Percentiles rank a stretch among this genome's conserved stretches.
Evolutionary conservation across 2,888 invertebrate genomes (phyloP).

Genomic region (Chymomyza caudatula): DNA sequence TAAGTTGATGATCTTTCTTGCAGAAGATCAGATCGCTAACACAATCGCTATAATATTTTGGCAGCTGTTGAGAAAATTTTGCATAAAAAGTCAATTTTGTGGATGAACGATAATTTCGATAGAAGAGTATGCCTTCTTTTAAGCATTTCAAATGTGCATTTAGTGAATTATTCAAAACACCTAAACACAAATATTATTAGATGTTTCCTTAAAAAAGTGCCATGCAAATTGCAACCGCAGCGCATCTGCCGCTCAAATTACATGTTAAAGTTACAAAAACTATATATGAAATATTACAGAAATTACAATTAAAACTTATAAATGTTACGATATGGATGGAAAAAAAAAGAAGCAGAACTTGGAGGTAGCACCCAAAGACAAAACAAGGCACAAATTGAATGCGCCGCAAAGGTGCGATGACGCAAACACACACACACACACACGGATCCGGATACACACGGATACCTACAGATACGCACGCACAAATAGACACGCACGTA

Average conservation of each 20-base stretch:
- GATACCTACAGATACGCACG: neutral
- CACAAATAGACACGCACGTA: neutral
- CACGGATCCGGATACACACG: constrained; percentile 6
- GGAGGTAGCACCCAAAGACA: constrained; percentile 21
- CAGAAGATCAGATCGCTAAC: too few relatives aligned
- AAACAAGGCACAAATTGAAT: constrained; percentile 22
- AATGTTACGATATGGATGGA: constrained; percentile 1
- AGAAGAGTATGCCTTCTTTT: too few relatives aligned
- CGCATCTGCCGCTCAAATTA: constrained; percentile 45
- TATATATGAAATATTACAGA: constrained; percentile 28
- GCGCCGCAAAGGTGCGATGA: constrained; percentile 31
- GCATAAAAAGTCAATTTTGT: too few relatives aligned
- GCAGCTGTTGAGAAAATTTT: too few relatives aligned
- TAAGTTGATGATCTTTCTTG: too few relatives aligned
- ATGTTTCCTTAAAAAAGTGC: constrained; percentile 13
- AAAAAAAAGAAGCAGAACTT: constrained; percentile 4
- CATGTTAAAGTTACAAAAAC: constrained; percentile 23
- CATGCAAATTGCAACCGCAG: constrained; percentile 36
- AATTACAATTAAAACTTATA: neutral
- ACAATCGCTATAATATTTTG: too few relatives aligned
- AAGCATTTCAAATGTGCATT: too few relatives aligned
- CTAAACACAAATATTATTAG: neutral
- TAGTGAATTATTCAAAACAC: too few relatives aligned
- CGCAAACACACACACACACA: neutral
- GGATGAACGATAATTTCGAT: too few relatives aligned